These are phyloP conservation scores for Oxyruncus cristatus DNA, from an alignment of 2,113 vertebrate species.

Conservation along the genomic window DNA sequence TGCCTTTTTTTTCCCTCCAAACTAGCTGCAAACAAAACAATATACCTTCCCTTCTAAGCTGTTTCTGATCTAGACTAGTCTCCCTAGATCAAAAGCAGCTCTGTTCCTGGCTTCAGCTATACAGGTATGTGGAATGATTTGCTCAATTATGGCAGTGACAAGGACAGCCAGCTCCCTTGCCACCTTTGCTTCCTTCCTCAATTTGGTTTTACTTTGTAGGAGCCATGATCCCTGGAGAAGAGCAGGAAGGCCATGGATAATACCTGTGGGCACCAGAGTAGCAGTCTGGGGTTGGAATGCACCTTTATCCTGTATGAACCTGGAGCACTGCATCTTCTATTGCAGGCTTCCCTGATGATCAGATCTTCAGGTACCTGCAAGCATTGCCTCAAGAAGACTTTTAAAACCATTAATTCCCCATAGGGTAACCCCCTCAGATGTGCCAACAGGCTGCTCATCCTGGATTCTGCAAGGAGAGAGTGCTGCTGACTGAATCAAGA, in stretches of 20 bases:
- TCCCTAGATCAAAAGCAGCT: neutral
- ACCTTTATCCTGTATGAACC: neutral
- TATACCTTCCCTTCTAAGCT: neutral
- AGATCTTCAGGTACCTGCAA: neutral
- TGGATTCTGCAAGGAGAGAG: neutral
- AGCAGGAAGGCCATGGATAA: neutral
- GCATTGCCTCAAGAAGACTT: neutral
- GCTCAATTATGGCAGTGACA: neutral
- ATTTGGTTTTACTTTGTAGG: neutral
- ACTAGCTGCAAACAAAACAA: neutral
- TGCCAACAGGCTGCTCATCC: neutral
- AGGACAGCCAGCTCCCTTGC: neutral
- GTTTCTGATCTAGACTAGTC: neutral
- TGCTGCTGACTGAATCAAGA: neutral
- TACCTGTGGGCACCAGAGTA: neutral
- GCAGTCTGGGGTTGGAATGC: neutral
- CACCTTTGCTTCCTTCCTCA: neutral
- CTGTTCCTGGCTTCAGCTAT: neutral
- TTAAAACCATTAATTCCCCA: neutral
- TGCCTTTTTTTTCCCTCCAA: neutral
- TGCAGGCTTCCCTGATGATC: neutral
- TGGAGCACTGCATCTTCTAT: neutral
- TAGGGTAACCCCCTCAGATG: neutral
- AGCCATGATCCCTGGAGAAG: neutral
- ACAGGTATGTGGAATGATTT: neutral